Percentiles rank a stretch among this genome's conserved stretches.
phyloP scores from a whole-genome alignment of 2,888 invertebrate genomes.

The Pachliopta kotzebuea region DNA sequence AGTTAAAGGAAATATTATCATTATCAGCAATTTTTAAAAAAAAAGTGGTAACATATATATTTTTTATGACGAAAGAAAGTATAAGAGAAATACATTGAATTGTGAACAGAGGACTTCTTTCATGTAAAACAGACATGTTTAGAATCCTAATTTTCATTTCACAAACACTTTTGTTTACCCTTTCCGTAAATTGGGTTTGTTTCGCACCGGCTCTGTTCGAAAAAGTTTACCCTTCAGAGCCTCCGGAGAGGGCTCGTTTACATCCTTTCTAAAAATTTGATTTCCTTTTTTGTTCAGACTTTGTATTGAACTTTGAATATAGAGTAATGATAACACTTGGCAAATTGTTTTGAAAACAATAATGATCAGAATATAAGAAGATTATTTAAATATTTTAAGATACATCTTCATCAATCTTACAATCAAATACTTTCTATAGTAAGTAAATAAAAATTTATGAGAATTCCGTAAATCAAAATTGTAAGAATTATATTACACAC shows the following conservation, averaged over 20 bases:
- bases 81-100: background rate
- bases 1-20: too few relatives aligned
- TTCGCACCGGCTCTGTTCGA: slow-evolving; percentile 42
- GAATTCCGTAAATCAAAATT: too few relatives aligned
- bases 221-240: slow-evolving; percentile 32
- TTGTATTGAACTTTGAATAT: background rate
- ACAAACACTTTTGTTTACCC: slow-evolving; percentile 51
- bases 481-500: too few relatives aligned
- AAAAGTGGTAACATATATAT: background rate
- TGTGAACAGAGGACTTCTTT: background rate
- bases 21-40: too few relatives aligned
- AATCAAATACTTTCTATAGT: too few relatives aligned
- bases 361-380: too few relatives aligned
- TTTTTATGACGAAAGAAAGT: background rate
- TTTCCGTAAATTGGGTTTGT: slow-evolving; percentile 65
- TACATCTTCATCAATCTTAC: too few relatives aligned
- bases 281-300: slow-evolving; percentile 13
- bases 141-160: slow-evolving; percentile 25
- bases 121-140: slow-evolving; percentile 9
- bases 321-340: background rate
- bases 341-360: background rate
- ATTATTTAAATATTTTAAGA: too few relatives aligned
- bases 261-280: slow-evolving; percentile 20
- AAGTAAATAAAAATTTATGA: too few relatives aligned
- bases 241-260: slow-evolving; percentile 13